Conservation (phyloP, 2,113 vertebrate genomes). For the Eira barbara region DNA sequence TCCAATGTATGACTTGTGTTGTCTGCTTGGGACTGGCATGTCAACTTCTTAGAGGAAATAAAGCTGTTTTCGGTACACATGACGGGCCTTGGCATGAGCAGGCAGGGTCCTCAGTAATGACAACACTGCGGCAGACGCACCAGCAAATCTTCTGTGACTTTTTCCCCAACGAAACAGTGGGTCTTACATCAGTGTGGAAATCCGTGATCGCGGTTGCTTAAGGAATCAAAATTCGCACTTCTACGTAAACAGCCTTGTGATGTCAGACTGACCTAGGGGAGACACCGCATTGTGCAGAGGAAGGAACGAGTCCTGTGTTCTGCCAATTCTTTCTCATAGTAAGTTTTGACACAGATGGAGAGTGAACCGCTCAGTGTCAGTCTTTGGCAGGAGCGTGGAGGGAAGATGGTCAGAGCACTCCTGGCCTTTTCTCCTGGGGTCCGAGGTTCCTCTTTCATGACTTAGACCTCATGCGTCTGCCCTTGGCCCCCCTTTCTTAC, state of each 20-base stretch:
- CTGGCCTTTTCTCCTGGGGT: neutral
- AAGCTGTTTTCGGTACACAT: neutral
- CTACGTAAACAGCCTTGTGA: neutral
- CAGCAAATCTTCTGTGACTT: neutral
- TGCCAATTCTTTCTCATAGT: neutral
- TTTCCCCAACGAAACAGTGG: neutral
- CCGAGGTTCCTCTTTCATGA: neutral
- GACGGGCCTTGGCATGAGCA: neutral
- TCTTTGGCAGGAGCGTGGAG: accelerated
- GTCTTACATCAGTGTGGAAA: accelerated
- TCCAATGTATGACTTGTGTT: neutral
- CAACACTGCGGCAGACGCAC: neutral
- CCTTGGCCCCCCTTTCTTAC: neutral
- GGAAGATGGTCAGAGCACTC: neutral
- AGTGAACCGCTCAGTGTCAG: neutral
- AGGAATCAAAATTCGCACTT: neutral
- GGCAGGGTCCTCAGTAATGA: neutral
- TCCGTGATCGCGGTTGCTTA: neutral
- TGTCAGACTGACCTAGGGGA: neutral
- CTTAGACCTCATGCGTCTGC: neutral
- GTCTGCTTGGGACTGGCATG: neutral
- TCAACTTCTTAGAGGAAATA: neutral
- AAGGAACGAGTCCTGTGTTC: accelerated
- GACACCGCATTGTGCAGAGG: neutral
- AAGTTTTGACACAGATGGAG: neutral